A percentile compares a stretch with the other conserved stretches of the same genome.
These are phyloP conservation scores for Amphiprion percula DNA, from an alignment of 2,113 vertebrate species.

Conservation along the genomic window DNA sequence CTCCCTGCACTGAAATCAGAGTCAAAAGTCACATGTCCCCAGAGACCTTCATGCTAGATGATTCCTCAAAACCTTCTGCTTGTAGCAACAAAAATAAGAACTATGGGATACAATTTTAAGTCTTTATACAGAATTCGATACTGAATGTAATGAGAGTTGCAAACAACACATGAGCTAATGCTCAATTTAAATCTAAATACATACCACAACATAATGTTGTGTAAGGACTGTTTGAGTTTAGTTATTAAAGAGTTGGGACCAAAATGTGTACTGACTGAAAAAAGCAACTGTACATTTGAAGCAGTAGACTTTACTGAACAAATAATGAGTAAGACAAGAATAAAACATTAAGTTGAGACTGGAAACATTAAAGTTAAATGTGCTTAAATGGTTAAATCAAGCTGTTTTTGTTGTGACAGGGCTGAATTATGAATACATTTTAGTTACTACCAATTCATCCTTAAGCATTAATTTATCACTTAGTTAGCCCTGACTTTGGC, in stretches of 20 bases:
- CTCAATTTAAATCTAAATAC: too few relatives aligned
- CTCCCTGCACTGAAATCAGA: conserved; percentile 45
- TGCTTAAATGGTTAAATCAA: neutral
- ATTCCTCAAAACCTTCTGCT: conserved; percentile 18
- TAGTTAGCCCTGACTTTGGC: neutral
- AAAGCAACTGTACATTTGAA: neutral
- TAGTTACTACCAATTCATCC: neutral
- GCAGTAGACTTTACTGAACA: neutral
- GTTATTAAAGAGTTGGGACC: neutral
- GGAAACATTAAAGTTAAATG: neutral
- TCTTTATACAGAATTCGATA: neutral
- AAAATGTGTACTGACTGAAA: neutral
- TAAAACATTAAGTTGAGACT: too few relatives aligned
- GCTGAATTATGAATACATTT: neutral
- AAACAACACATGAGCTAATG: neutral
- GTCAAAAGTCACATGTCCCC: conserved; percentile 58
- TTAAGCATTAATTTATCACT: neutral
- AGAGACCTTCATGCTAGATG: conserved; percentile 15
- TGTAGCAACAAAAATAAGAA: neutral
- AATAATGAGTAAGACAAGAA: too few relatives aligned
- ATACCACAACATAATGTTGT: neutral
- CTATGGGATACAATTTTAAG: neutral
- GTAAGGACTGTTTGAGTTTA: neutral
- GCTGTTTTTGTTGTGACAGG: neutral
- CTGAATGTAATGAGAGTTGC: neutral